Evolutionary conservation across 2,888 invertebrate species (phyloP).

Genomic region (Hirtodrosophila alboralis): DNA sequence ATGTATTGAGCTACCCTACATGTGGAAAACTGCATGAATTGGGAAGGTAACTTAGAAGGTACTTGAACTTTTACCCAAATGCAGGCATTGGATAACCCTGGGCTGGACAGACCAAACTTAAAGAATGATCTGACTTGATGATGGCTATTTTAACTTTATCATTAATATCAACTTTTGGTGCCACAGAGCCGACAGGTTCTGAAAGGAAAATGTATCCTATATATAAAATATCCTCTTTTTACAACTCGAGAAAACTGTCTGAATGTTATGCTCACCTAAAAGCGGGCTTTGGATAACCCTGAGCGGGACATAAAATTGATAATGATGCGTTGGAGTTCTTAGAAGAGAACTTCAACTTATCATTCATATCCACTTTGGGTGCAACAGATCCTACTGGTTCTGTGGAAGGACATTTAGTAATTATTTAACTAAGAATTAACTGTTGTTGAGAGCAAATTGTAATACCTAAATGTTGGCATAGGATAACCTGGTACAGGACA

Average conservation of each 20-base stretch:
- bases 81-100: constrained; percentile 87
- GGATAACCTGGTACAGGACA: constrained; percentile 87
- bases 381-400: constrained; percentile 85
- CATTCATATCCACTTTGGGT: constrained; percentile 89
- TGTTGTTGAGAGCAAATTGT: no score
- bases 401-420: constrained; percentile 39
- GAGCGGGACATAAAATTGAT: constrained; percentile 87
- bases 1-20: not conserved
- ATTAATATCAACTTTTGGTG: constrained; percentile 86
- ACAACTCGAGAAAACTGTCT: constrained; percentile 25
- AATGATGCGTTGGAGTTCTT: constrained; percentile 25
- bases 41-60: not conserved
- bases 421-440: not conserved
- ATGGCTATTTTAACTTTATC: constrained; percentile 83
- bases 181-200: constrained; percentile 85
- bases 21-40: not conserved
- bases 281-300: constrained; percentile 88
- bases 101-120: constrained; percentile 89
- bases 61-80: constrained; percentile 67
- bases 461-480: no score
- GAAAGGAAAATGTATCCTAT: constrained; percentile 3
- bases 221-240: not conserved
- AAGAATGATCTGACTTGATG: constrained; percentile 77
- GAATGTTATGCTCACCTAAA: constrained; percentile 84
- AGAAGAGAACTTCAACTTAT: constrained; percentile 85